Base-by-base conservation (phyloP, 1,140 invertebrate species). In the Octopus sinensis region DNA sequence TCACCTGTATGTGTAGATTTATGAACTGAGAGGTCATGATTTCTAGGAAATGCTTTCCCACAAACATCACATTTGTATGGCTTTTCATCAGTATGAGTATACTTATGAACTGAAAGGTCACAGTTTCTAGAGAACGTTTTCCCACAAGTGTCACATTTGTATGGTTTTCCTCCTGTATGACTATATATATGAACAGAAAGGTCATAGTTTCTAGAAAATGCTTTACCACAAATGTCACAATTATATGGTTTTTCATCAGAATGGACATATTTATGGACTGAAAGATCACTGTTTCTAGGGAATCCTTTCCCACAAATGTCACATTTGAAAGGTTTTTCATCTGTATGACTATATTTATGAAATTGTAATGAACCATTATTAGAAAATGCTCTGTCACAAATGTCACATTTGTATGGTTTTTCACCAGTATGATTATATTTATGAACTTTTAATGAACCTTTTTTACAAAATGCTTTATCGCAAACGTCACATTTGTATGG, bases 131-230 rank as follows among this genome's bases (percentile, higher is more conserved):
- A 43, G 30, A 43, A 43, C 3, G 30, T 43, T 43, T 95, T 92
- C 83, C 94, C 94, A 91, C 96, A 97, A 0, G 95, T 95, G 0
- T 94, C 94, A 88, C 95, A 96, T 86, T 96, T 96, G 91, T 97
- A 96, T 0, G 96, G 95, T n/a, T 81, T 84, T 54, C 83, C 80
- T 12, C 83, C 83, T 10, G 83, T 83, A 51, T 84, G 83, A 12
- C 73, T 76, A 0, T 54, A 54, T 54, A 83, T 80, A 71, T 87
- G 86, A 54, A 43, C 52, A 30, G 51, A 79, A 3, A 86, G 80
- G 79, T 84, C 79, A 17, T 62, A n/a, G 5, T 10, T 76, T 53
- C 81, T 76, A 6, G 79, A 81, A 77, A 82, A 86, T 23, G 51
- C n/a, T 23, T 86, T 84, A 12, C 80, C 76, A 81, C 86, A 87